Base-by-base conservation (phyloP, 2,113 vertebrate genomes). In the Shinisaurus crocodilurus region DNA sequence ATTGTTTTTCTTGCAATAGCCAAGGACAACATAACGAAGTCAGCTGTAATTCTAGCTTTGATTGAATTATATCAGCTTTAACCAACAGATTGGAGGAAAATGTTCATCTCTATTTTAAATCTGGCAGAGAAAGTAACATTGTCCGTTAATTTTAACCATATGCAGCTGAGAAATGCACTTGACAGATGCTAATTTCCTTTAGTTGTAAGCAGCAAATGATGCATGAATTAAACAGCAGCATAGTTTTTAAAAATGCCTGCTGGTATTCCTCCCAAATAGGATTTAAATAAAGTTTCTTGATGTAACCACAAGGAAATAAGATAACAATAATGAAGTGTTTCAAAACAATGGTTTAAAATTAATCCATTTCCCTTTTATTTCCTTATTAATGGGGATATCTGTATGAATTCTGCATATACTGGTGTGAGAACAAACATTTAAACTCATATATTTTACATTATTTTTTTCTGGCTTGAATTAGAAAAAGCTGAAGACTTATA, bases 181-280 rank as follows among this genome's bases (percentile, higher is more conserved):
- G 97, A 95, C 20, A 95, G 96, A 45, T 96, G 90, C 77, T 96
- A 89, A 90, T 96, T 96, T 96, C 95, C 95, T 96, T 93, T 91
- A 90, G 84, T 92, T 91, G 85, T 95, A 92, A 89, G 86, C 91
- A 96, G 88, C 93, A 96, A 96, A 96, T 94, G 94, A 95, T 91
- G 93, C 85, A 91, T 94, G 89, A 94, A 90, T 95, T 90, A 93
- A 95, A 82, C 70, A 89, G 85, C 90, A 92, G 75, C 93, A 94
- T 88, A 92, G 91, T 90, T 96, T 96, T 86, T 90, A 74, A 43
- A 90, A 43, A 90, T 94, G 29, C 25, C 90, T 93, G 77, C 93
- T 95, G 85, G 40, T 94, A 91, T 85, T 96, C 23, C 91, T 97
- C 90, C 95, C 83, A 95, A 95, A 94, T 92, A 25, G 79, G 90